Evolutionary conservation across 1,140 invertebrate species (phyloP), one percentile per base, ranked within the genome.

Genomic region (Temnothorax curvispinosus): DNA sequence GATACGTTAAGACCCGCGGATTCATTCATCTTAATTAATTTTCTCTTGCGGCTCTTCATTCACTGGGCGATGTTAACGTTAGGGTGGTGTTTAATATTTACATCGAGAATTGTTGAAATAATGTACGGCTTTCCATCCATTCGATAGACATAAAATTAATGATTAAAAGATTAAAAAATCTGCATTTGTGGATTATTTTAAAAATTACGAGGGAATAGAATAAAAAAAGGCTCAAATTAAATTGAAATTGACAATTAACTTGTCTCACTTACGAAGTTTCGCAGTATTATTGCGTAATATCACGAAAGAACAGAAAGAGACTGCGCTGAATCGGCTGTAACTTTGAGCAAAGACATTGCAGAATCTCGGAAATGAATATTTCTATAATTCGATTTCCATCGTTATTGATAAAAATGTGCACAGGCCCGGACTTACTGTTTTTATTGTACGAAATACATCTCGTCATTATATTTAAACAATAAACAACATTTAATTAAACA

Each of bases 11-110:
- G 85, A 89, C 54, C 89, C 85, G 81, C 69, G 87, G 88, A 89
- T 91, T 86, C 91, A 87, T 85, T 90, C 89, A 21, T 52, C 50
- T 32, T 69, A 88, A 67, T 82, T 85, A 81, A 78, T 86, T 71
- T 80, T 58, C 35, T 52, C 38, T 38, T 75, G 72, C 75, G 85
- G 76, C 41, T 74, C 87, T 65, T 56, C 85, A 75, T 77, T 89
- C 91, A 81, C 77, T 86, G 87, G 86, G 91, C 86, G 89, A 89
- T 77, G 89, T 91, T 92, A 90, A 93, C 88, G 90, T 91, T 94
- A 94, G 78, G 87, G 65, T 89, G 90, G 89, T 94, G 91, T 94
- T 84, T 94, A 95, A 94, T 95, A 95, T 95, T 94, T 95, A 95
- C 94, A 95, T 94, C 94, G 92, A 95, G 90, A 93, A 92, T 93